Evolutionary conservation across 35 echinoderm and acorn worm genomes (phyloP).

Genomic region (Ophioderma brevispina): DNA sequence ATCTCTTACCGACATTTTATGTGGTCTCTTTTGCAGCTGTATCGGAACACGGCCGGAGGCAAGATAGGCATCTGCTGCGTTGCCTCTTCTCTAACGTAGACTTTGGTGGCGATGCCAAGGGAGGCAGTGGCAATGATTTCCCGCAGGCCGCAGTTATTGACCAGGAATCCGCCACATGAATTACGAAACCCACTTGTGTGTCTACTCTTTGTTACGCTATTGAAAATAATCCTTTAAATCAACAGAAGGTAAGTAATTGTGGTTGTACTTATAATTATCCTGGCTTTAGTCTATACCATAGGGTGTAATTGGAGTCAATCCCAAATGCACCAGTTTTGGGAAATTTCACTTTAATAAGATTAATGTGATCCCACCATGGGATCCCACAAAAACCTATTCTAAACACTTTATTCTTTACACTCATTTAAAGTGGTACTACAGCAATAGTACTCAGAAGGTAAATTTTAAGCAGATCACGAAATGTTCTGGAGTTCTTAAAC

Average conservation of each 20-base stretch:
- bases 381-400: too few species aligned
- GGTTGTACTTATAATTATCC: too few species aligned
- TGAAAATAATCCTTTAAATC: slow-evolving; percentile 82
- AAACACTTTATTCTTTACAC: too few species aligned
- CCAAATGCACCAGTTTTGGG: too few species aligned
- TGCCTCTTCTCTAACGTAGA: slow-evolving; percentile 98
- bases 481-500: too few species aligned
- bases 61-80: slow-evolving; percentile 96
- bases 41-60: slow-evolving; percentile 87
- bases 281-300: too few species aligned
- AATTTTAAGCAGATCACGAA: too few species aligned
- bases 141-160: slow-evolving; percentile 85
- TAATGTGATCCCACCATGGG: neutral
- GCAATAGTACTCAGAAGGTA: too few species aligned
- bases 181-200: slow-evolving; percentile 87
- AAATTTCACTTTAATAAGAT: too few species aligned
- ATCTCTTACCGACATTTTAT: too few species aligned
- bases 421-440: too few species aligned
- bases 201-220: slow-evolving; percentile 90
- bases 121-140: slow-evolving; percentile 77
- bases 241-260: slow-evolving; percentile 98
- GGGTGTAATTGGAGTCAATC: too few species aligned
- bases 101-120: slow-evolving; percentile 84
- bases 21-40: slow-evolving; percentile 58
- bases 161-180: slow-evolving; percentile 78